These are phyloP conservation scores for Pogoniulus pusillus DNA, from an alignment of 2,797 vertebrate species.

Conservation along the genomic window DNA sequence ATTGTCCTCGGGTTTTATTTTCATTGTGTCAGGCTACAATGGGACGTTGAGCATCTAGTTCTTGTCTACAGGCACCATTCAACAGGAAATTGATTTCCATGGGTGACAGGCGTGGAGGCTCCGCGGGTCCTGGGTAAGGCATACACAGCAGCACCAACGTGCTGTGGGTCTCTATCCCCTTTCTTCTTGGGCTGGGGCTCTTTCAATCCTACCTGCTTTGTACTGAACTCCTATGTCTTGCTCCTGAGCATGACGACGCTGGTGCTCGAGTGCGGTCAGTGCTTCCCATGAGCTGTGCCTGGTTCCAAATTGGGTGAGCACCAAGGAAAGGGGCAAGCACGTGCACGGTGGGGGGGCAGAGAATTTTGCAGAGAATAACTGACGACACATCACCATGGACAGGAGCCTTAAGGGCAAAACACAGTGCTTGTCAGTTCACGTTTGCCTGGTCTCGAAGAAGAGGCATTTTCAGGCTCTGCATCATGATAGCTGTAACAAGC, in stretches of 20 bases:
- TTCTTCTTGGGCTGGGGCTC: neutral
- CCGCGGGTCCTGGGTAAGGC: neutral
- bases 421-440: slow-evolving; percentile 71
- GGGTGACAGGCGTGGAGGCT: slow-evolving; percentile 52
- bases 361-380: slow-evolving; percentile 50
- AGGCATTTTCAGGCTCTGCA: slow-evolving; percentile 64
- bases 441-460: slow-evolving; percentile 60
- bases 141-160: neutral
- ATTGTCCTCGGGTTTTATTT: slow-evolving; percentile 67
- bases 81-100: slow-evolving; percentile 63
- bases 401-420: slow-evolving; percentile 75
- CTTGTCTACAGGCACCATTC: slow-evolving; percentile 65
- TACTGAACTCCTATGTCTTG: neutral
- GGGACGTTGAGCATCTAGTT: slow-evolving; percentile 55
- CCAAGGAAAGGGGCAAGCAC: slow-evolving; percentile 15
- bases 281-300: neutral
- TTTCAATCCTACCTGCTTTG: neutral
- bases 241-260: neutral
- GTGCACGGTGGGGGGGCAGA: neutral
- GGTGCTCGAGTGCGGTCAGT: neutral
- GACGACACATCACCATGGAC: slow-evolving; percentile 48
- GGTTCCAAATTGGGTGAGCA: neutral
- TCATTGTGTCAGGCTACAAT: slow-evolving; percentile 61
- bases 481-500: slow-evolving; percentile 63
- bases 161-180: neutral